Evolutionary conservation across 2,797 vertebrate genomes (phyloP).

Genomic region (Megaceryle alcyon): DNA sequence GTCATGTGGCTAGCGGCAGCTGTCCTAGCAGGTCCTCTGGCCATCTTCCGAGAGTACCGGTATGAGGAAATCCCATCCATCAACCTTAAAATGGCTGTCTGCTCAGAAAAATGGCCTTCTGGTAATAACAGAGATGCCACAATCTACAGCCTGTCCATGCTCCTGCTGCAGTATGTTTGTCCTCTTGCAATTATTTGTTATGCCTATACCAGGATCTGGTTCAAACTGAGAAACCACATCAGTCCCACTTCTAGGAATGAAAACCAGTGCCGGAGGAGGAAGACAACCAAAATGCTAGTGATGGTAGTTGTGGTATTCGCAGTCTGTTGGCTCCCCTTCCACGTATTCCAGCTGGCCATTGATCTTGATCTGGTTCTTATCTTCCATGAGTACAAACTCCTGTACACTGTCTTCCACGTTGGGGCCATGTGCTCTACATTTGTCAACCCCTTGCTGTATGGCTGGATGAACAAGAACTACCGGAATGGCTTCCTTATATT

Average conservation of each 20-base stretch:
- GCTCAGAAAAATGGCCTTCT: slow-evolving; percentile 92
- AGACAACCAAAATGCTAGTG: slow-evolving; percentile 93
- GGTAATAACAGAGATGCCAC: slow-evolving; percentile 87
- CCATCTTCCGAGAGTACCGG: slow-evolving; percentile 91
- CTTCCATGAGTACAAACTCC: slow-evolving; percentile 91
- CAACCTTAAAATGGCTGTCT: slow-evolving; percentile 88
- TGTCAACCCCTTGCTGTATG: slow-evolving; percentile 89
- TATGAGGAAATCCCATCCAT: slow-evolving; percentile 89
- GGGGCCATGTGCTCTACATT: slow-evolving; percentile 95
- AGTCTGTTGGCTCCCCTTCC: slow-evolving; percentile 91
- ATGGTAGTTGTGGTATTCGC: slow-evolving; percentile 91
- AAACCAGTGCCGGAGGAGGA: slow-evolving; percentile 84
- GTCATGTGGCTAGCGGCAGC: slow-evolving; percentile 86
- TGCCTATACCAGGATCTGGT: slow-evolving; percentile 92
- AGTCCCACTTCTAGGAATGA: slow-evolving; percentile 87
- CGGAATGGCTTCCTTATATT: slow-evolving; percentile 92
- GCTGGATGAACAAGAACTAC: slow-evolving; percentile 98
- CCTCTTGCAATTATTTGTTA: slow-evolving; percentile 91
- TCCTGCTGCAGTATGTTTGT: slow-evolving; percentile 89
- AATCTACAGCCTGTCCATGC: slow-evolving; percentile 92
- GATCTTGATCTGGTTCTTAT: slow-evolving; percentile 89
- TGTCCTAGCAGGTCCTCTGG: slow-evolving; percentile 88
- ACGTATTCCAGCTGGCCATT: slow-evolving; percentile 89
- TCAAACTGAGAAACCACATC: slow-evolving; percentile 91
- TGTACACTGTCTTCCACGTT: slow-evolving; percentile 91